Evolutionary conservation across 2,888 invertebrate genomes (phyloP), one percentile per base, ranked within the genome.

Genomic region (Aporophyla lueneburgensis): DNA sequence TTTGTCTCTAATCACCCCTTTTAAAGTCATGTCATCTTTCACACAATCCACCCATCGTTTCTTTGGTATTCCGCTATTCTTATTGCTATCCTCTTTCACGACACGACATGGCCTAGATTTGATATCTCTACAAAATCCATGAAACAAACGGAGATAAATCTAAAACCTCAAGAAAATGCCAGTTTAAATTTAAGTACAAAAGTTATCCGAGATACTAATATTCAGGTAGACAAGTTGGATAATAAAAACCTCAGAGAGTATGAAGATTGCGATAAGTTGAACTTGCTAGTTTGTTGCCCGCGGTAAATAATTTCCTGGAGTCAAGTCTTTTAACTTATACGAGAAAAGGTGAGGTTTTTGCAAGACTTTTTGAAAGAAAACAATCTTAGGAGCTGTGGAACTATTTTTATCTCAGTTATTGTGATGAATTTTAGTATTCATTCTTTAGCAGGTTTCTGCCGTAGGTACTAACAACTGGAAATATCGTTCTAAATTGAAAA

Each of bases 251-350:
- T 71, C 58, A 59, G n/a, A 74, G 63, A 68, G 53, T 43, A 79
- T 72, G 71, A 80, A 83, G 70, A 84, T 73, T 70, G 84, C 46
- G 43, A 81, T 84, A 78, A 83, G 74, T 84, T 73, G 19, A 63
- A 74, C 66, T 80, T 65, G 53, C 71, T 62, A 74, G 78, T 74
- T 51, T 71, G 83, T 80, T 83, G 71, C 46, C 70, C 51, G 81
- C 74, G 65, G 69, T 84, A 84, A 84, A 74, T 84, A 80, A 83
- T 82, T 80, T 76, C 54, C 24, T 66, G n/a, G 16, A 72, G 71
- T 65, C 61, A 80, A 71, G 21, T 72, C 63, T 68, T 67, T 69
- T 71, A 83, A 82, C 79, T 82, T 82, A 66, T 75, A 71, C 53
- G 61, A 79, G 75, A 68, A 65, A 79, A 75, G 40, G 79, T 71